Percentiles rank a stretch among this genome's conserved stretches.
phyloP scores from a whole-genome alignment of 1,140 invertebrate genomes.

The Euwallacea fornicatus region DNA sequence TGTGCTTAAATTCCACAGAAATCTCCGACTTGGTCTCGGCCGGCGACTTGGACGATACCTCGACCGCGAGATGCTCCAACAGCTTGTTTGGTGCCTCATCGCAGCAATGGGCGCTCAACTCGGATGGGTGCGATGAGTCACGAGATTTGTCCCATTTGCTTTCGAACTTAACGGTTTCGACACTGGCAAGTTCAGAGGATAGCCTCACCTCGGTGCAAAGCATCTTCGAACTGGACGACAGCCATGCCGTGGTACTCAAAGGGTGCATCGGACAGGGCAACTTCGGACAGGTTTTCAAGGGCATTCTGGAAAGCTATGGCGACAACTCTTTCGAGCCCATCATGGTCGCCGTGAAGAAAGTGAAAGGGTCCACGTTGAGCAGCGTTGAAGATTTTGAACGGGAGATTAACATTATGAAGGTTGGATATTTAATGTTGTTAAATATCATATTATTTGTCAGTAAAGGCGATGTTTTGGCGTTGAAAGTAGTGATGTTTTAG shows the following conservation, averaged over 20 bases:
- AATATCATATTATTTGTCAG: no score
- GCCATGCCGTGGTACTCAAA: conserved; percentile 62
- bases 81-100: no score
- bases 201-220: conserved; percentile 52
- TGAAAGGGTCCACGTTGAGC: conserved; percentile 57
- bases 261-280: conserved; percentile 68
- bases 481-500: conserved; percentile 49
- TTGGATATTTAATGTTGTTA: conserved; percentile 63
- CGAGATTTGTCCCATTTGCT: conserved; percentile 44
- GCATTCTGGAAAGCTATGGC: conserved; percentile 59
- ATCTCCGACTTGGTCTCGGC: no score
- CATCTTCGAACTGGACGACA: conserved; percentile 54
- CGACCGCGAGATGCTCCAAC: no score
- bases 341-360: conserved; percentile 73
- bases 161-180: conserved; percentile 50
- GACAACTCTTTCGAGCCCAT: conserved; percentile 52
- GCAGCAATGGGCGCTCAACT: no score
- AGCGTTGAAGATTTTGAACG: conserved; percentile 65
- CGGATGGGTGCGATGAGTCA: no score
- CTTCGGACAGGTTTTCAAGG: conserved; percentile 71
- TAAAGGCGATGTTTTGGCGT: no score
- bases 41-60: no score
- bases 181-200: conserved; percentile 47
- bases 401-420: conserved; percentile 59
- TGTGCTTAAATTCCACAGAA: no score